These are phyloP conservation scores for Thymallus thymallus DNA, from an alignment of 2,113 vertebrate species.

Conservation along the genomic window DNA sequence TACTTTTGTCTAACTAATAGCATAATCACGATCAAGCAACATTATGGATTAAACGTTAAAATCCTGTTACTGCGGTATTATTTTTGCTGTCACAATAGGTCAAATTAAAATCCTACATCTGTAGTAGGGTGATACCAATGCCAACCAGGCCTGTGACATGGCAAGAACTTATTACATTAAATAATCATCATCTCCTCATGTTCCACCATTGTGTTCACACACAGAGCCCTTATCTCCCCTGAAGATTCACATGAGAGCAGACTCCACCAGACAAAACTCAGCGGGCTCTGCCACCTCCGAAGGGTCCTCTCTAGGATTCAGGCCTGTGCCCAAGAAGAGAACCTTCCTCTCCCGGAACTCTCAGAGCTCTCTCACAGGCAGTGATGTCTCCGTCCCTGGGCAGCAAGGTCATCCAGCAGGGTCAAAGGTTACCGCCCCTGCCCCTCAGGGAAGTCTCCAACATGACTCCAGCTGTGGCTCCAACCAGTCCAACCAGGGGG, in stretches of 20 bases:
- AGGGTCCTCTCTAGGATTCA: conserved; percentile 51
- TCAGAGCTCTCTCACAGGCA: conserved; percentile 49
- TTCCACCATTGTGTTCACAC: conserved; percentile 60
- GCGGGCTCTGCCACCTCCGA: conserved; percentile 50
- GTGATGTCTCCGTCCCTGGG: conserved; percentile 43
- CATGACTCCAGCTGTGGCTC: conserved; percentile 80
- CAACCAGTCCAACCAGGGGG: conserved; percentile 69
- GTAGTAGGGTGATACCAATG: not conserved
- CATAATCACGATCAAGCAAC: no score
- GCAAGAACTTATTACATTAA: not conserved
- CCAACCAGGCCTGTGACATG: not conserved
- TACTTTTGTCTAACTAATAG: no score
- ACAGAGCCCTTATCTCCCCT: conserved; percentile 65
- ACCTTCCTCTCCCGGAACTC: conserved; percentile 71
- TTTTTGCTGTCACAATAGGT: no score
- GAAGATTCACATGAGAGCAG: conserved; percentile 50
- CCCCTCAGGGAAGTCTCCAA: conserved; percentile 76
- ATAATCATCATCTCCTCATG: not conserved
- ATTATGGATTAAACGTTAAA: no score
- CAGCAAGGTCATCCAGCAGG: conserved; percentile 28
- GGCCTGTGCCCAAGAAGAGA: conserved; percentile 87
- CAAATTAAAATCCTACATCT: no score
- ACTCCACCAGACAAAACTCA: conserved; percentile 53
- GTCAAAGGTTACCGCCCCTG: conserved; percentile 49
- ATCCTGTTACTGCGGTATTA: no score